Conservation (phyloP, 2,888 invertebrate genomes). For the Formica aserva region DNA sequence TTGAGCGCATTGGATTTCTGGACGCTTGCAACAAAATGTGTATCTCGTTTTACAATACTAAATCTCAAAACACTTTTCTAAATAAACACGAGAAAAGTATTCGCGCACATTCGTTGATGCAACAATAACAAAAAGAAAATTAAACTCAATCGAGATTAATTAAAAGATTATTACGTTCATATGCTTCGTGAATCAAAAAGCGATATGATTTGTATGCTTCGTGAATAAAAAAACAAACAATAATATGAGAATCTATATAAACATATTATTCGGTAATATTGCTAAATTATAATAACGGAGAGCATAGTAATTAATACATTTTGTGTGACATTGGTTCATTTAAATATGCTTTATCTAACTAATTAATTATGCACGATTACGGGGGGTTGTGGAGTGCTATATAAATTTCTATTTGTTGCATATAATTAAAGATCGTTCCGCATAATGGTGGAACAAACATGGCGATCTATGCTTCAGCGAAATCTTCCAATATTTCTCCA, state of each 20-base stretch:
- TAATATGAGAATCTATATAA: neutral
- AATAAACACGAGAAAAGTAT: slow-evolving; percentile 11
- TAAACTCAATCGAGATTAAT: neutral
- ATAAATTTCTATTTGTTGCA: slow-evolving; percentile 9
- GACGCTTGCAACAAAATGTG: neutral
- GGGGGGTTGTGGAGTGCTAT: neutral
- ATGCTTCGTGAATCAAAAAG: neutral
- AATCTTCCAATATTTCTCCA: slow-evolving; percentile 39
- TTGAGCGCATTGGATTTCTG: neutral
- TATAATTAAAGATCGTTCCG: neutral
- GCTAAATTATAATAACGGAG: neutral
- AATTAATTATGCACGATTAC: slow-evolving; percentile 37
- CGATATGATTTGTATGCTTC: neutral
- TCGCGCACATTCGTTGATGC: neutral
- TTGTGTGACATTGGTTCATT: neutral
- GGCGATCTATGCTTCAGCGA: slow-evolving; percentile 8
- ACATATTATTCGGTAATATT: neutral
- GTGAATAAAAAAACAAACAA: neutral
- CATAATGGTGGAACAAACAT: slow-evolving; percentile 5
- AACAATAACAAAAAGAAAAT: neutral
- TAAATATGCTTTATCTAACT: slow-evolving; percentile 22
- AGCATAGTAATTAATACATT: slow-evolving; percentile 7
- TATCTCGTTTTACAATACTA: slow-evolving; percentile 21
- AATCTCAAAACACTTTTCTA: slow-evolving; percentile 3
- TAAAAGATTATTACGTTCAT: neutral